Evolutionary conservation across 2,888 invertebrate genomes (phyloP).

Genomic region (Agelastica alni): DNA sequence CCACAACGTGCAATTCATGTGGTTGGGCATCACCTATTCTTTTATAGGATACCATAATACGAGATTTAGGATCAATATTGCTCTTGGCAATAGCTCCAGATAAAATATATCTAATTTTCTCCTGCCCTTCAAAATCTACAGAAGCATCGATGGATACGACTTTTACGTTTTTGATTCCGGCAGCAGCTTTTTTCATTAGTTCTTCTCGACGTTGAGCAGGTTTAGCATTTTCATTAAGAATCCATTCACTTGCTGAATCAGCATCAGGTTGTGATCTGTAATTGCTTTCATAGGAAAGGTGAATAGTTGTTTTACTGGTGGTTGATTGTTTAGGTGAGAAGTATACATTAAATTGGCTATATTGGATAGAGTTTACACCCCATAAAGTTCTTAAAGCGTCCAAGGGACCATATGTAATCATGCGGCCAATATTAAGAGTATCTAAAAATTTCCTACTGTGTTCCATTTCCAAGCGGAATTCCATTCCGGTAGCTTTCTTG

Average conservation of each 20-base stretch:
- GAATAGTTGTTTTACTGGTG: conserved; percentile 33
- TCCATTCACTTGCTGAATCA: conserved; percentile 32
- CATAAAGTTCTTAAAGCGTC: conserved; percentile 43
- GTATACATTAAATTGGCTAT: conserved; percentile 59
- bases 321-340: conserved; percentile 47
- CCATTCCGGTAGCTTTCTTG: conserved; percentile 59
- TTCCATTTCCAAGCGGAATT: conserved; percentile 61
- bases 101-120: conserved; percentile 59
- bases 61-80: conserved; percentile 62
- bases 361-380: conserved; percentile 57
- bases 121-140: conserved; percentile 61
- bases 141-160: conserved; percentile 61
- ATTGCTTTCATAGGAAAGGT: conserved; percentile 34
- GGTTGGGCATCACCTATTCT: conserved; percentile 53
- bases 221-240: conserved; percentile 50
- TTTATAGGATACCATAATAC: conserved; percentile 59
- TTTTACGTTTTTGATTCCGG: conserved; percentile 61
- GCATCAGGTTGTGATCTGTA: conserved; percentile 32
- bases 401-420: conserved; percentile 39
- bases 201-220: conserved; percentile 57
- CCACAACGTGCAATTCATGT: conserved; percentile 59
- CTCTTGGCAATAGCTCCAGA: conserved; percentile 64
- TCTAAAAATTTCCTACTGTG: conserved; percentile 60
- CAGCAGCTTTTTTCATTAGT: conserved; percentile 60
- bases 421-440: conserved; percentile 49